These are phyloP conservation scores for Anser brachyrhynchus DNA, from an alignment of 2,113 vertebrate species.

Conservation along the genomic window DNA sequence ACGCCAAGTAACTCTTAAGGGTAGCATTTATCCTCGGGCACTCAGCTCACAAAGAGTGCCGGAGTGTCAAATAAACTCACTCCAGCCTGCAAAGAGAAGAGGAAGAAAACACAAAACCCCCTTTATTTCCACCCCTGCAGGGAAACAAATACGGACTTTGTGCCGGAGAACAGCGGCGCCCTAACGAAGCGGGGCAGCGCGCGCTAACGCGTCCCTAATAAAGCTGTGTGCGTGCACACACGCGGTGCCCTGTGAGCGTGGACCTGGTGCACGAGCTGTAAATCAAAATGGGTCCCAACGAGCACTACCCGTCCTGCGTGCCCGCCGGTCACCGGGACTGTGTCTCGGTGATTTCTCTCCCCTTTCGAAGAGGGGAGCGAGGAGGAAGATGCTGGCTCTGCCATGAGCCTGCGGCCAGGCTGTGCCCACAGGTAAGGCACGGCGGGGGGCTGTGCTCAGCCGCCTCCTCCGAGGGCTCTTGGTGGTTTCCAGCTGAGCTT, in stretches of 20 bases:
- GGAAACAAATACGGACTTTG: conserved; percentile 90
- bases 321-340: accelerated
- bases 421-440: neutral
- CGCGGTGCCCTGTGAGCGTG: neutral
- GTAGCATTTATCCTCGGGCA: conserved; percentile 90
- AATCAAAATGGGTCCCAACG: neutral
- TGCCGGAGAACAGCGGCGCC: conserved; percentile 80
- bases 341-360: accelerated
- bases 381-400: neutral
- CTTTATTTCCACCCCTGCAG: conserved; percentile 87
- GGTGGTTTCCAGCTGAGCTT: neutral
- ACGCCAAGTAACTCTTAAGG: conserved; percentile 92
- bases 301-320: accelerated
- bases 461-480: neutral
- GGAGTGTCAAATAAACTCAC: conserved; percentile 94
- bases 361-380: accelerated
- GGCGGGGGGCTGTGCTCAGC: accelerated
- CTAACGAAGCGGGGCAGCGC: conserved; percentile 74
- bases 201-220: neutral
- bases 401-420: neutral
- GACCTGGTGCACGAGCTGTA: neutral
- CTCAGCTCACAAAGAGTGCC: conserved; percentile 90
- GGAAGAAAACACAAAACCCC: conserved; percentile 85
- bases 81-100: conserved; percentile 77
- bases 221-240: conserved; percentile 8